Base-by-base conservation (phyloP, 35 echinoderm and acorn worm genomes). In the Heliocidaris tuberculata region DNA sequence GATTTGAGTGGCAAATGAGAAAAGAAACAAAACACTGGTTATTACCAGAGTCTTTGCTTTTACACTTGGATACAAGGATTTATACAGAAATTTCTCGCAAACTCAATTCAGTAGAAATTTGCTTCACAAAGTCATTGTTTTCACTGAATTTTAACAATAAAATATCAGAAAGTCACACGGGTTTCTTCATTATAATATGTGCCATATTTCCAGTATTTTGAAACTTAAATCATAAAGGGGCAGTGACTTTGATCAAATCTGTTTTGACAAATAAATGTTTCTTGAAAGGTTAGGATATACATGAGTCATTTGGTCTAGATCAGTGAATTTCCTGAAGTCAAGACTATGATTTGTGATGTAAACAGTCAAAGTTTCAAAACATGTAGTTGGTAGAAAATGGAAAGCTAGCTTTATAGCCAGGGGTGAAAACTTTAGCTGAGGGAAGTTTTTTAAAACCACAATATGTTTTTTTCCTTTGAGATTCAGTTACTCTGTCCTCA, bases 311-410 rank as follows among this genome's bases (percentile, higher is more conserved):
- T 19, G 27, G 65, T 78, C 65, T 19, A 78, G 65, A 19, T n/a
- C 27, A 78, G 19, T 78, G 65, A 78, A 78, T 78, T 78, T 78
- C 65, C 65, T 78, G 65, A 78, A 78, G 65, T 78, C 65, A 78
- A 78, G 65, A 78, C 65, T 78, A 78, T 78, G 65, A 78, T 78
- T 78, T 21, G 65, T 27, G 65, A 78, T 78, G 65, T 78, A 78
- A 78, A 78, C 65, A 78, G 15, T 56, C 52, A 56, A 56, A 56
- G 52, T 56, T 56, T 13, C 52, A 56, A 56, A 56, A 56, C 50
- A 52, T 52, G 50, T 52, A 6, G 13, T 52, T 52, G 13, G 50
- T 2, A 12, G 52, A 13, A 56, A 56, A 56, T 15, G 15, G 52
- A 56, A 56, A 56, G 52, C 52, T 56, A 56, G 52, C 52, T 56